Conservation (phyloP, 2,113 vertebrate species). For the Chloropsis cyanopogon region DNA sequence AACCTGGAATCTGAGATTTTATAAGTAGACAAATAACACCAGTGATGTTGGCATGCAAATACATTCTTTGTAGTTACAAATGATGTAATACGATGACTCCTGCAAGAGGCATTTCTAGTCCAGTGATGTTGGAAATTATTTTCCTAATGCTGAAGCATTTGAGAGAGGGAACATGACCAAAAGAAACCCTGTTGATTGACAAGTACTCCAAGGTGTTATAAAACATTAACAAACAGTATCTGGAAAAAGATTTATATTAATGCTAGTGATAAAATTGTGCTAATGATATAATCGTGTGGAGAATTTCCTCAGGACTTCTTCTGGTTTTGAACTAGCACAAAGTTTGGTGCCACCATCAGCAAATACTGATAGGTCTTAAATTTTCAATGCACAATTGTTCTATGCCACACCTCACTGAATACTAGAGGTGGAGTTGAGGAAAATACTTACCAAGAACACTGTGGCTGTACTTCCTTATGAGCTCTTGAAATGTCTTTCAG, state of each 20-base stretch:
- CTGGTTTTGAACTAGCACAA: background rate
- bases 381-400: background rate
- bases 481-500: background rate
- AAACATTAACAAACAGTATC: background rate
- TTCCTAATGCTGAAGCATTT: background rate
- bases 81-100: background rate
- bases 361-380: background rate
- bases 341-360: background rate
- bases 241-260: background rate
- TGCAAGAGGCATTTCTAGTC: background rate
- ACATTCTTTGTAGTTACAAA: background rate
- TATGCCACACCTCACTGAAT: background rate
- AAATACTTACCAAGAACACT: background rate
- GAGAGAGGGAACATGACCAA: background rate
- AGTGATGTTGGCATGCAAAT: background rate
- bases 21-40: background rate
- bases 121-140: background rate
- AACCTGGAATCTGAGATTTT: background rate
- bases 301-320: background rate
- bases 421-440: background rate
- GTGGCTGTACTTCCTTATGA: conserved; percentile 7
- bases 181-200: background rate
- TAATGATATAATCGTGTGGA: background rate
- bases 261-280: background rate
- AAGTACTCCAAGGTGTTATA: background rate